Evolutionary conservation across 1,140 invertebrate genomes (phyloP).

Genomic region (Chironomus striatipennis): DNA sequence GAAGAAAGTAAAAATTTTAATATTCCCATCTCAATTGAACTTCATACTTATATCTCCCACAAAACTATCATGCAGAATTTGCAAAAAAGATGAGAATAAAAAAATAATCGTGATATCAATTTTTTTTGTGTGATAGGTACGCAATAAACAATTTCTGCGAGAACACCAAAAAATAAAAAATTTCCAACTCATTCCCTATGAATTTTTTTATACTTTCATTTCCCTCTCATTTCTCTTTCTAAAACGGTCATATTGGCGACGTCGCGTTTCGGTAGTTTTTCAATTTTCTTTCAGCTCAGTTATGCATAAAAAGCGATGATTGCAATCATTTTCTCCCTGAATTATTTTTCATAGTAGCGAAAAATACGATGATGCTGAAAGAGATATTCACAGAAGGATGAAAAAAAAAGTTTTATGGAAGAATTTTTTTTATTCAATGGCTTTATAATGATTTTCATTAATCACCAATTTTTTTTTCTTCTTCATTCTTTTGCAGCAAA

Average conservation of each 20-base stretch:
- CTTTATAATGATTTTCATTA: neutral
- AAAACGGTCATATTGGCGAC: conserved; percentile 21
- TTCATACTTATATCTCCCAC: neutral
- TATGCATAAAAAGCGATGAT: conserved; percentile 13
- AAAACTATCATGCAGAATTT: neutral
- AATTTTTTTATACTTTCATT: neutral
- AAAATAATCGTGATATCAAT: no score
- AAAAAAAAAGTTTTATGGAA: neutral
- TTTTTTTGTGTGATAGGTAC: neutral
- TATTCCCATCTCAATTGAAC: no score
- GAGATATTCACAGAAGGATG: no score
- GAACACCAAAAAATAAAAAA: neutral
- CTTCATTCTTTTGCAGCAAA: neutral
- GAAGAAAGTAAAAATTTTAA: no score
- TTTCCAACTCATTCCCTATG: neutral
- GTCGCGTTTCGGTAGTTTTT: conserved; percentile 16
- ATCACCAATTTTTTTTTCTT: neutral
- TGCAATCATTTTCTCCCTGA: conserved; percentile 1
- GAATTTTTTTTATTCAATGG: conserved; percentile 5
- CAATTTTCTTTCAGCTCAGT: conserved; percentile 13
- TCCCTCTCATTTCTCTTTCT: neutral
- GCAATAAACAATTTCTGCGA: neutral
- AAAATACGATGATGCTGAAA: no score
- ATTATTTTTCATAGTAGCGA: neutral
- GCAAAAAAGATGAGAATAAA: neutral